Evolutionary conservation across 2,113 vertebrate genomes (phyloP), one percentile per base, ranked within the genome.

Genomic region (Indicator maculatus): DNA sequence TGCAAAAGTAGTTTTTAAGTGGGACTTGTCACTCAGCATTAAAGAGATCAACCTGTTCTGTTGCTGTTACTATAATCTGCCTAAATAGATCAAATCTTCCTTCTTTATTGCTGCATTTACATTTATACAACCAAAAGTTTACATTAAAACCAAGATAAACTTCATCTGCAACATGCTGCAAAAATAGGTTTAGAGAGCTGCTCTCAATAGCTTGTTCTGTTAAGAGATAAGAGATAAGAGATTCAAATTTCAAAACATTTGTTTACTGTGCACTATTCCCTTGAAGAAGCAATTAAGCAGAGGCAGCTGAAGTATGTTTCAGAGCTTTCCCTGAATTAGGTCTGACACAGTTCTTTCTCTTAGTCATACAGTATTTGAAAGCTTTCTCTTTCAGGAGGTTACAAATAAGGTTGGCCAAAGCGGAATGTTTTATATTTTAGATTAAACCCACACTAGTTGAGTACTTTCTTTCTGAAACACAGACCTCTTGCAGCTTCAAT

Each of bases 331-430:
- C 30, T 86, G 72, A 92, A 91, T 71, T 93, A 91, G 19, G 41
- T 77, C 65, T 86, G 71, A 93, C 53, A 67, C 30, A 50, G 33
- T 58, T 55, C 86, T 94, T 96, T 86, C 47, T 70, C 77, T 91
- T 82, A 78, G 39, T 85, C 67, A 88, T 39, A 53, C 5, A 70
- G n/a, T 59, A 79, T 78, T 91, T 66, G 36, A 79, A 91, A 85
- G 80, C 24, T 50, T 73, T 60, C 41, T 52, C 86, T 81, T 82
- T 70, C n/a, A 85, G 30, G 5, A 88, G 38, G 55, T 87, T 82
- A 55, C 11, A 93, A 82, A 64, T 38, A 90, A 67, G 16, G 60
- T 27, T 92, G 66, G n/a, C 16, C 33, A 69, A 82, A 23, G 56
- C 45, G 79, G 33, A 47, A 47, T 69, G 44, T 86, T 94, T 65